These are phyloP conservation scores for Cryptocephalus moraei DNA, from an alignment of 2,888 invertebrate species.

Conservation along the genomic window DNA sequence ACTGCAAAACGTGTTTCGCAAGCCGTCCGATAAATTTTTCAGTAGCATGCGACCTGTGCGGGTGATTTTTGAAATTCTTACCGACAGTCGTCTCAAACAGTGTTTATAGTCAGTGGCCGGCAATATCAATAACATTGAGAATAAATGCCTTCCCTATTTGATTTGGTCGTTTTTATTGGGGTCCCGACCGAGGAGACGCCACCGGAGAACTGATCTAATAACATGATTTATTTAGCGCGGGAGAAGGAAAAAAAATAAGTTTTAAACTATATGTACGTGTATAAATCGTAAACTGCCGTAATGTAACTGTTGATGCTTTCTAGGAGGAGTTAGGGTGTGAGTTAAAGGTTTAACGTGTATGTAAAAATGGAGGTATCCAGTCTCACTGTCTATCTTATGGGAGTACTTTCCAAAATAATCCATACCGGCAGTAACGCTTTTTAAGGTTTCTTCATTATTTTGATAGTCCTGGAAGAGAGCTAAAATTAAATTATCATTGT, in stretches of 20 bases:
- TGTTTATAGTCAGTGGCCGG: constrained; percentile 30
- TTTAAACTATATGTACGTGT: too few relatives aligned
- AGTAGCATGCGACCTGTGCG: constrained; percentile 17
- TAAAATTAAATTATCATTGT: too few relatives aligned
- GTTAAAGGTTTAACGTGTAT: too few relatives aligned
- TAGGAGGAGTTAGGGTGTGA: too few relatives aligned
- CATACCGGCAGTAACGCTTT: too few relatives aligned
- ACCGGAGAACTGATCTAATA: constrained; percentile 11
- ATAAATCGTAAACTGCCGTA: too few relatives aligned
- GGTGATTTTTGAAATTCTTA: constrained; percentile 25
- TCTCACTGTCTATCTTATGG: too few relatives aligned
- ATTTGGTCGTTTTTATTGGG: constrained; percentile 26
- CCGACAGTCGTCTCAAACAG: constrained; percentile 31
- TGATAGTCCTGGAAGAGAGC: too few relatives aligned
- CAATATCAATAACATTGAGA: constrained; percentile 34
- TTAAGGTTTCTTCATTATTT: too few relatives aligned
- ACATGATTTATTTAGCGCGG: constrained; percentile 8
- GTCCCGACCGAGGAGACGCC: constrained; percentile 1
- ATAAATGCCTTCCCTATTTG: constrained; percentile 32
- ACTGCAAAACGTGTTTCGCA: constrained; percentile 1
- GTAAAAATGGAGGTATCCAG: too few relatives aligned
- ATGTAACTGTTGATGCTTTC: too few relatives aligned
- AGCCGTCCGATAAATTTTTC: constrained; percentile 20
- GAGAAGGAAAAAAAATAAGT: background rate
- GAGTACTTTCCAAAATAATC: too few relatives aligned